Conservation (phyloP, 1,140 invertebrate species). For the Homarus americanus region DNA sequence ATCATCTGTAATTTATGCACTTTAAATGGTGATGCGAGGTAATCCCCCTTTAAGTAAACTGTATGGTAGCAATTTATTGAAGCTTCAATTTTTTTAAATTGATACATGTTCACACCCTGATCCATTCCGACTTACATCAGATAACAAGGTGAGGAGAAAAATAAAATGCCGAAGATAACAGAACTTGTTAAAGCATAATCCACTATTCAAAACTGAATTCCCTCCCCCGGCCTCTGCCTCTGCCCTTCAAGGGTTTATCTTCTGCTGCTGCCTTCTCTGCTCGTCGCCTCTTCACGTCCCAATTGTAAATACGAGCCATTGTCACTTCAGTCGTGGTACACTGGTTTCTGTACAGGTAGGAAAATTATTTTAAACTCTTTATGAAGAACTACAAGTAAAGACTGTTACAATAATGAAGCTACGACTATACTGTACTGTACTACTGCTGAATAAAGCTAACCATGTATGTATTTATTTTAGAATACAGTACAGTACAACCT, state of each 20-base stretch:
- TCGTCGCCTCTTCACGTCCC: constrained; percentile 94
- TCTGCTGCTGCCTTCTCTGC: constrained; percentile 79
- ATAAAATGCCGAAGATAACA: not conserved
- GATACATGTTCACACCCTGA: not conserved
- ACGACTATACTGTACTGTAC: not conserved
- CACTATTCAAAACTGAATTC: not conserved
- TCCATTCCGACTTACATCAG: not conserved
- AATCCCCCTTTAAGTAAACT: not conserved
- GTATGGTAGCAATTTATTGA: not conserved
- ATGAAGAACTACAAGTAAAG: too few relatives aligned
- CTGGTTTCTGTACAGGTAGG: constrained; percentile 92
- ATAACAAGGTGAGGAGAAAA: not conserved
- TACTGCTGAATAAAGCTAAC: not conserved
- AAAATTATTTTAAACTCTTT: too few relatives aligned
- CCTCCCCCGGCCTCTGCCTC: constrained; percentile 9
- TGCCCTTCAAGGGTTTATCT: constrained; percentile 30
- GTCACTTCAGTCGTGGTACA: constrained; percentile 99
- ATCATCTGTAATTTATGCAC: not conserved
- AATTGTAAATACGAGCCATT: constrained; percentile 97
- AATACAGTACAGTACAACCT: too few relatives aligned
- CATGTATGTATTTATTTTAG: constrained; percentile 8
- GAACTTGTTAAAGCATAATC: not conserved
- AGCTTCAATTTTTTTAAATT: not conserved
- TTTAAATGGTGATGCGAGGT: not conserved
- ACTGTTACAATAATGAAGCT: too few relatives aligned